These are phyloP conservation scores for Autographa pulchrina DNA, from an alignment of 2,888 invertebrate species.

Conservation along the genomic window DNA sequence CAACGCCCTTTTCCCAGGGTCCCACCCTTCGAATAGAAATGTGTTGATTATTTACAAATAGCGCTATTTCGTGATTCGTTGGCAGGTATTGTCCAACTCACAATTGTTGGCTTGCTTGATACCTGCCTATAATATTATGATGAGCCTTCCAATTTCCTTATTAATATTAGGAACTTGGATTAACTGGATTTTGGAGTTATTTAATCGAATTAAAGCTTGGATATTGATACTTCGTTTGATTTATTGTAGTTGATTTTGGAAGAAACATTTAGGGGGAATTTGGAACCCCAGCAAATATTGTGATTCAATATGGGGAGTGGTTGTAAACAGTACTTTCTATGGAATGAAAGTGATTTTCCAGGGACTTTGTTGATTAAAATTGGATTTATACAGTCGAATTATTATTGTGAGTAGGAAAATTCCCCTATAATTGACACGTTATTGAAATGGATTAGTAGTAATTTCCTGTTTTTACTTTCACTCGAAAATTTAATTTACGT, in stretches of 20 bases:
- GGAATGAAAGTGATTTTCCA: constrained; percentile 1
- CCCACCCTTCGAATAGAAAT: constrained; percentile 73
- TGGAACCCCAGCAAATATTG: constrained; percentile 5
- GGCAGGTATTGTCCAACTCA: constrained; percentile 64
- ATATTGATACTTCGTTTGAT: constrained; percentile 31
- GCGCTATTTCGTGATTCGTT: constrained; percentile 73
- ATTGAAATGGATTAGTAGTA: background rate
- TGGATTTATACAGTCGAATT: background rate
- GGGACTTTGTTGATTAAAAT: background rate
- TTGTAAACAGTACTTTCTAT: background rate
- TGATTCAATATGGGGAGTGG: constrained; percentile 33
- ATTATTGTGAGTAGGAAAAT: background rate
- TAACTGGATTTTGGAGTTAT: constrained; percentile 40
- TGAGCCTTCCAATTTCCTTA: constrained; percentile 53
- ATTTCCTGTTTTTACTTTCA: background rate
- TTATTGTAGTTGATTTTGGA: constrained; percentile 31
- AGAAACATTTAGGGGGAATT: constrained; percentile 28
- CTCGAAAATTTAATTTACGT: background rate
- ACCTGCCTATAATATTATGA: constrained; percentile 52
- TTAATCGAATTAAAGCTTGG: constrained; percentile 40
- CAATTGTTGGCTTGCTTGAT: constrained; percentile 50
- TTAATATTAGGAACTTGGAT: constrained; percentile 29
- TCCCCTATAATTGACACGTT: background rate
- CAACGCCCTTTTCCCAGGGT: constrained; percentile 51
- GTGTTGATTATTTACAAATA: constrained; percentile 80